These are phyloP conservation scores for Epicauta chinensis DNA, from an alignment of 1,140 invertebrate species.

Conservation along the genomic window DNA sequence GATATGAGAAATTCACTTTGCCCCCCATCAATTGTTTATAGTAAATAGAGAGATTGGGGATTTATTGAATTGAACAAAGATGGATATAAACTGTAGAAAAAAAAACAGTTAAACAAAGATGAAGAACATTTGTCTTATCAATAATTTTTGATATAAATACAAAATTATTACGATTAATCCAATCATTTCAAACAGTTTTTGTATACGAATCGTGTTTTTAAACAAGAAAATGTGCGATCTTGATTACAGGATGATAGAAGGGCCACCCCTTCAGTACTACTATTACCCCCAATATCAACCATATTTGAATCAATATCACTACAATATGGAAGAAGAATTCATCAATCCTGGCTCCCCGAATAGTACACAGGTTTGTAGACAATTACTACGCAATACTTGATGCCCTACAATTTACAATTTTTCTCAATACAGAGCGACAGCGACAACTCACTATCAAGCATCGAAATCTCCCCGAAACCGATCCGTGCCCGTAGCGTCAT, in stretches of 20 bases:
- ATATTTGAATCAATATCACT: slow-evolving; percentile 22
- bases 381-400: too few species aligned
- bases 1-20: slow-evolving; percentile 14
- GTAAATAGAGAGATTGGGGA: slow-evolving; percentile 1
- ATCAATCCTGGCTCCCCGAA: slow-evolving; percentile 32
- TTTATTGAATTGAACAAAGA: background rate
- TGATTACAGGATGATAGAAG: slow-evolving; percentile 36
- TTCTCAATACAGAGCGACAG: slow-evolving; percentile 37
- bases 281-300: slow-evolving; percentile 22
- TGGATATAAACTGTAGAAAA: background rate
- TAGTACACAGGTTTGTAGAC: slow-evolving; percentile 36
- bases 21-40: slow-evolving; percentile 21
- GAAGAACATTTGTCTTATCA: too few species aligned
- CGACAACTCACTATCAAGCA: slow-evolving; percentile 39
- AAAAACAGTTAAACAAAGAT: too few species aligned
- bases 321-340: slow-evolving; percentile 28
- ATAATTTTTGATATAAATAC: background rate
- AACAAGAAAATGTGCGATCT: slow-evolving; percentile 27
- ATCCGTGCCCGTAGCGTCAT: slow-evolving; percentile 17
- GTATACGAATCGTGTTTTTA: background rate
- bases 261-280: slow-evolving; percentile 37
- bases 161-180: background rate
- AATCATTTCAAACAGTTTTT: background rate
- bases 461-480: slow-evolving; percentile 34
- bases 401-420: slow-evolving; percentile 1